phyloP scores from a whole-genome alignment of 2,888 invertebrate species.

The Ceraclea dissimilis region DNA sequence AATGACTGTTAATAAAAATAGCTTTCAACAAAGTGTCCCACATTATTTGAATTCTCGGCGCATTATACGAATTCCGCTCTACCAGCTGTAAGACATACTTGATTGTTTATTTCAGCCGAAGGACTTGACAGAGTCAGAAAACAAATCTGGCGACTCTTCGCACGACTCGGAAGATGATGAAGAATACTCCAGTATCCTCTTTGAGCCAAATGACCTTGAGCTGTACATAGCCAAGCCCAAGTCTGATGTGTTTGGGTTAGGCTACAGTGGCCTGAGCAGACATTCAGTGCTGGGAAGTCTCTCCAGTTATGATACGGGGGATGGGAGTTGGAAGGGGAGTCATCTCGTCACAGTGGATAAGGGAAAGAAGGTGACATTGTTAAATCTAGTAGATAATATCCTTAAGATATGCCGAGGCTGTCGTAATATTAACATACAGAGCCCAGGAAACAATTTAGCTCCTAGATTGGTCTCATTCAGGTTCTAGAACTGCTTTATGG shows the following conservation, averaged over 20 bases:
- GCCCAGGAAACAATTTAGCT: too few species aligned
- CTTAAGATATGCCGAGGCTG: too few species aligned
- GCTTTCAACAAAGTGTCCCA: too few species aligned
- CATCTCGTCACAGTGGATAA: constrained; percentile 43
- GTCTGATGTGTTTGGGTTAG: constrained; percentile 73
- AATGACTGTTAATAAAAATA: too few species aligned
- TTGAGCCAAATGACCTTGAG: constrained; percentile 78
- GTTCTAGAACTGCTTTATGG: too few species aligned
- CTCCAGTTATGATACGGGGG: background rate
- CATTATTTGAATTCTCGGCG: too few species aligned
- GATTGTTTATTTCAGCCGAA: background rate
- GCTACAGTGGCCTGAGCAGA: constrained; percentile 66
- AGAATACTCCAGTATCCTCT: constrained; percentile 51
- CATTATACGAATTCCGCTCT: too few species aligned
- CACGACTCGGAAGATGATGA: constrained; percentile 42
- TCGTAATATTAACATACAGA: too few species aligned
- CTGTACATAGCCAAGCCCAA: constrained; percentile 66
- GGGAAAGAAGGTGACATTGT: constrained; percentile 40
- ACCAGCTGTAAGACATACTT: too few species aligned
- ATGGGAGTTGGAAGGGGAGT: constrained; percentile 28
- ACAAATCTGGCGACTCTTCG: background rate
- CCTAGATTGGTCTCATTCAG: too few species aligned
- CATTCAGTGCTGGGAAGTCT: constrained; percentile 48
- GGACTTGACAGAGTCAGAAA: background rate
- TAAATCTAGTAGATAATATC: too few species aligned